A percentile compares a stretch with the other conserved stretches of the same genome.
phyloP scores from a whole-genome alignment of 2,797 vertebrate species.

The Sebastolobus alascanus region DNA sequence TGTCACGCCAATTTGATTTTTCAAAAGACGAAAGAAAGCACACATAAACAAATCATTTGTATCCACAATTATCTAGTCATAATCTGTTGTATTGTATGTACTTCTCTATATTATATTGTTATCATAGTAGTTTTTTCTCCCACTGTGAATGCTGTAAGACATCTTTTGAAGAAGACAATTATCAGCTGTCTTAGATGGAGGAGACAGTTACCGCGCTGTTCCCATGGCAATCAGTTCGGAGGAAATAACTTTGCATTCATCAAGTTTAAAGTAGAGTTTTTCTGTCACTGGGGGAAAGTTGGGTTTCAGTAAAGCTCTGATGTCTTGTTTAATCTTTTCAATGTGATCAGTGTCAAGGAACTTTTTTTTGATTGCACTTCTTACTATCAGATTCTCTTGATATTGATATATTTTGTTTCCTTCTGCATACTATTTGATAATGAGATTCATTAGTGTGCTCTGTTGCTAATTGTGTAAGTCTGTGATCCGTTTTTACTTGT shows the following conservation, averaged over 20 bases:
- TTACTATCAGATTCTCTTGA: background rate
- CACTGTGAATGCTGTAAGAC: conserved; percentile 9
- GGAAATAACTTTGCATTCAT: conserved; percentile 66
- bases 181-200: conserved; percentile 38
- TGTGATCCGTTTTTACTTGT: background rate
- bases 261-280: conserved; percentile 53
- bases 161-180: conserved; percentile 45
- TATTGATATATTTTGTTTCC: conserved; percentile 10
- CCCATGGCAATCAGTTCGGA: conserved; percentile 59
- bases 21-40: background rate
- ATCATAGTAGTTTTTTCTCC: background rate
- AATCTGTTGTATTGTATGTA: background rate
- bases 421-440: background rate
- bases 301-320: conserved; percentile 17
- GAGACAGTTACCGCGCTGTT: conserved; percentile 50
- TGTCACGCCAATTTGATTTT: conserved; percentile 16
- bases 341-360: conserved; percentile 11
- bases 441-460: background rate
- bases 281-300: conserved; percentile 9
- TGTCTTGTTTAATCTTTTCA: conserved; percentile 31
- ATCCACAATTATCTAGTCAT: background rate
- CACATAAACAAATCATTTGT: background rate
- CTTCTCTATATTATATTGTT: background rate
- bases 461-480: background rate
- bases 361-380: background rate